Base-by-base conservation (phyloP, 2,113 vertebrate genomes). In the Phoenicopterus ruber region DNA sequence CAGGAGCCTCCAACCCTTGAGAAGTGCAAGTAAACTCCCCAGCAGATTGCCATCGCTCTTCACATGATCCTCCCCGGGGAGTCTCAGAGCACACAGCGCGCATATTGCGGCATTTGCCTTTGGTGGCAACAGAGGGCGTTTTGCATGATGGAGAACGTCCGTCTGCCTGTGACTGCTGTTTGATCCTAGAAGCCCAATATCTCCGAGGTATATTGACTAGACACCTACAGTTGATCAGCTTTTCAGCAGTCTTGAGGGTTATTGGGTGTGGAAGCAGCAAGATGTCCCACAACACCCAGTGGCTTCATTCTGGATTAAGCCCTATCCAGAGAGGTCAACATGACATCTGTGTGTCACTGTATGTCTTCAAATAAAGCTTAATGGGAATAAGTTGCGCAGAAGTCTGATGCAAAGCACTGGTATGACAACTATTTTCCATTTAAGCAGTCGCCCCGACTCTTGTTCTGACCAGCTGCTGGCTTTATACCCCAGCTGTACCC, bases 1-100 rank as follows among this genome's bases (percentile, higher is more conserved):
- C 86, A 79, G 89, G 38, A 94, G n/a, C 67, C 66, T 54, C 54
- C 86, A 80, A 80, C 69, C 86, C 65, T 71, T 10, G 57, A 63
- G 73, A 25, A 76, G 16, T 31, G 0, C 2, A 7, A 47, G 38
- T 3, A 9, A 84, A 67, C 2, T 17, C 47, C 65, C n/a, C 73
- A 66, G 31, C 46, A 82, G 80, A 49, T 4, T 50, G 34, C 36
- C 26, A 40, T 8, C 13, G 16, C 21, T 78, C 20, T 31, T 34
- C 63, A 29, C 57, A 2, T 0, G 4, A 24, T 26, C 20, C 66
- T 85, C n/a, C 47, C 38, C 52, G 19, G 79, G 29, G 69, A 91
- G 57, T 76, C 38, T 54, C 50, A 17, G 13, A 15, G n/a, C 31
- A 1, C 4, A 1, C 40, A 57, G 28, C 3, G 2, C 9, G 1